Conservation (phyloP, 2,888 invertebrate species). For the Melangyna quadrimaculata region DNA sequence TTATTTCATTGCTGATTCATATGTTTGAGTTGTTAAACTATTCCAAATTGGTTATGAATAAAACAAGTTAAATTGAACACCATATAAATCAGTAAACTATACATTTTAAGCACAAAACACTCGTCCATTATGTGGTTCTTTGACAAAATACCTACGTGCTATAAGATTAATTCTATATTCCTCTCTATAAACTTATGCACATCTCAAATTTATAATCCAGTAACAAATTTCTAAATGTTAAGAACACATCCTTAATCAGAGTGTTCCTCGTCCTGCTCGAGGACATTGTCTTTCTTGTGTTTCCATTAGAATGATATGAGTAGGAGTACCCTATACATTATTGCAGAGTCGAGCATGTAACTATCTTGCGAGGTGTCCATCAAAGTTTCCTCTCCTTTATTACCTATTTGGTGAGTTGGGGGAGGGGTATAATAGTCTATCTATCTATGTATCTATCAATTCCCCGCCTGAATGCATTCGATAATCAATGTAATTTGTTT, state of each 20-base stretch:
- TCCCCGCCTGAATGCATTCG: background rate
- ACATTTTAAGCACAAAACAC: background rate
- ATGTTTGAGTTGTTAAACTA: background rate
- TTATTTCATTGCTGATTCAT: too few species aligned
- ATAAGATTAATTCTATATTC: background rate
- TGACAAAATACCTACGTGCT: background rate
- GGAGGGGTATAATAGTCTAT: background rate
- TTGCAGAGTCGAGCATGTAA: background rate
- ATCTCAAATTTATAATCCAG: background rate
- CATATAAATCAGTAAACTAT: background rate
- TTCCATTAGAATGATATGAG: background rate
- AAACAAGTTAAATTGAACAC: background rate
- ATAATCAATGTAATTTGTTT: constrained; percentile 26
- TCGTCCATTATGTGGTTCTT: background rate
- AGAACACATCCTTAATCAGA: background rate
- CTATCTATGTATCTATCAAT: background rate
- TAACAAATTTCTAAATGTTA: background rate
- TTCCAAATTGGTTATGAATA: background rate
- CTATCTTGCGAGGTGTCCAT: background rate
- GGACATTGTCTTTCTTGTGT: background rate
- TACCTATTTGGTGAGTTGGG: too few species aligned
- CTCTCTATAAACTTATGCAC: background rate
- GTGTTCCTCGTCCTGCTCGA: background rate
- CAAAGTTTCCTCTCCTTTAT: too few species aligned
- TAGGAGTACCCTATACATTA: background rate